These are phyloP conservation scores for Mythimna albipuncta DNA, from an alignment of 2,888 invertebrate genomes.

Conservation along the genomic window DNA sequence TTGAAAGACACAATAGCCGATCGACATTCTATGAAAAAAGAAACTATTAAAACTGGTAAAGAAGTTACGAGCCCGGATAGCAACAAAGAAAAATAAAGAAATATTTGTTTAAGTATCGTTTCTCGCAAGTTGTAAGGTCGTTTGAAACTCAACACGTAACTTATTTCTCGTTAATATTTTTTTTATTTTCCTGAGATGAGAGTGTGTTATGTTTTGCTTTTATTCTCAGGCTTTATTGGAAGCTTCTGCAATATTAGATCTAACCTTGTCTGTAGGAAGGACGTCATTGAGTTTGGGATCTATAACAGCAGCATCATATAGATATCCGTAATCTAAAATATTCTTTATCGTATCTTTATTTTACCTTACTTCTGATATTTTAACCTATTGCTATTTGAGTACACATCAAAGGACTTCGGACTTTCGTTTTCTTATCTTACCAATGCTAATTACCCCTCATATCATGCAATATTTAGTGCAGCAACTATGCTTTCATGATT, in stretches of 20 bases:
- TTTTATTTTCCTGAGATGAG: constrained; percentile 30
- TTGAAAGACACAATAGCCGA: background rate
- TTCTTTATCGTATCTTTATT: background rate
- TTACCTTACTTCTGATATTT: too few relatives aligned
- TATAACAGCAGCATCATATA: background rate
- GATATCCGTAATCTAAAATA: background rate
- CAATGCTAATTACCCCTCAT: background rate
- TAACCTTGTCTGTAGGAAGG: background rate
- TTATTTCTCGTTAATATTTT: constrained; percentile 35
- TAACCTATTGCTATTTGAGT: too few relatives aligned
- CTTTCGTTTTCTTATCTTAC: background rate
- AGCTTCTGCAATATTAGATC: background rate
- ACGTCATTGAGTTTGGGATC: background rate
- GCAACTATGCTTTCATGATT: background rate
- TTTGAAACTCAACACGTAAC: constrained; percentile 27
- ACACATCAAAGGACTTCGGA: background rate
- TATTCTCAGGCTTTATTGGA: constrained; percentile 18
- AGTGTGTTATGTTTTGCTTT: constrained; percentile 19
- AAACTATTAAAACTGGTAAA: constrained; percentile 7
- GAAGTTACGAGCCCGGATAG: background rate
- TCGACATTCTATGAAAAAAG: background rate
- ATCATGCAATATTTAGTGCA: background rate
- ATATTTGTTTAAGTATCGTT: constrained; percentile 14
- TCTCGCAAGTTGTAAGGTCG: constrained; percentile 16
- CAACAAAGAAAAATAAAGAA: background rate